Evolutionary conservation across 2,797 vertebrate genomes (phyloP).

Genomic region (Pseudopleuronectes americanus): DNA sequence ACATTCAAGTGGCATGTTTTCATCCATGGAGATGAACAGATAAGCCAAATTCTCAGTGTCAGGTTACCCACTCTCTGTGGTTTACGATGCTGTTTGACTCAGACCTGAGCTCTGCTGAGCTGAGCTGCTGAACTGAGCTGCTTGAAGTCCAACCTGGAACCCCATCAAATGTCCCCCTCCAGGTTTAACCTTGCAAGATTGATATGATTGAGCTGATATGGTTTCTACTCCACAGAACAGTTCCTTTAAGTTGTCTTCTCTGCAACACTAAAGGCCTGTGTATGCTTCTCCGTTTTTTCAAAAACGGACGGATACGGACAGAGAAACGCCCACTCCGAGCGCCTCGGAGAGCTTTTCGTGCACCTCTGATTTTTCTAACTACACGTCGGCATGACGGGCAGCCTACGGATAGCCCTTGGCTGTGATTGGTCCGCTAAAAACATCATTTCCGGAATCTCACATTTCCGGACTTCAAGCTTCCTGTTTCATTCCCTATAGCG

Average conservation of each 20-base stretch:
- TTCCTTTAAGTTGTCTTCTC: not conserved
- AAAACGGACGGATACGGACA: too few species aligned
- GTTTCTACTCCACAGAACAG: not conserved
- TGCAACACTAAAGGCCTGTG: too few species aligned
- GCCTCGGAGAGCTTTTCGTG: too few species aligned
- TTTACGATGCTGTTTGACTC: slow-evolving; percentile 42
- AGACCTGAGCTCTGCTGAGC: slow-evolving; percentile 28
- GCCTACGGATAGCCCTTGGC: too few species aligned
- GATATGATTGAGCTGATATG: not conserved
- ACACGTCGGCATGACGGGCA: too few species aligned
- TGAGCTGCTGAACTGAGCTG: slow-evolving; percentile 21
- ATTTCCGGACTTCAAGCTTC: too few species aligned
- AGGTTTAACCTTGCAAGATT: slow-evolving; percentile 6
- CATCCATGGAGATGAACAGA: slow-evolving; percentile 56
- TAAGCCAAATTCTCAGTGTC: slow-evolving; percentile 45
- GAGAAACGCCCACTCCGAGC: too few species aligned
- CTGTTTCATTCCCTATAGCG: too few species aligned
- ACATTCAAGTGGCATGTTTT: not conserved
- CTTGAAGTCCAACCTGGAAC: slow-evolving; percentile 5
- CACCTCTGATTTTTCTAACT: too few species aligned
- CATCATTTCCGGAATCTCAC: too few species aligned
- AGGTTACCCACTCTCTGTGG: slow-evolving; percentile 43
- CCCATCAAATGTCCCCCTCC: slow-evolving; percentile 22
- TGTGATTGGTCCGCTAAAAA: too few species aligned
- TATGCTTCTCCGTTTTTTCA: too few species aligned